Conservation (phyloP, 2,797 vertebrate genomes). For the Chelidonichthys spinosus region DNA sequence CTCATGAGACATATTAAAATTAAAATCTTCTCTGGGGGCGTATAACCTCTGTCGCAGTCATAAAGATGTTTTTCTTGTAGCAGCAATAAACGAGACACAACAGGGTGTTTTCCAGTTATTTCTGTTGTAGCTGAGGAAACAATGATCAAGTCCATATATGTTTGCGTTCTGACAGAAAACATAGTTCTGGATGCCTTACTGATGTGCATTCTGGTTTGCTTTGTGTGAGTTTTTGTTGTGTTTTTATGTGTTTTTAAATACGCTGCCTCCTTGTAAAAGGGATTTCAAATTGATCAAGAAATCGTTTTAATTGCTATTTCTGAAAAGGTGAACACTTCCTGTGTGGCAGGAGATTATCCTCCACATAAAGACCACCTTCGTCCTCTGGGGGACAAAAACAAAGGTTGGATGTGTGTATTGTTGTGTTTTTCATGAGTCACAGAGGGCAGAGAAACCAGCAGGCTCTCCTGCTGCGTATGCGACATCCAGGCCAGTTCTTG, state of each 20-base stretch:
- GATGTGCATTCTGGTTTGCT: not conserved
- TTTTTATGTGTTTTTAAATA: not conserved
- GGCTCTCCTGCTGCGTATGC: conserved; percentile 55
- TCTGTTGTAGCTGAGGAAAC: not conserved
- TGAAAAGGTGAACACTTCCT: not conserved
- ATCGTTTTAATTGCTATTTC: too few relatives aligned
- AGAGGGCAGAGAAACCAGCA: not conserved
- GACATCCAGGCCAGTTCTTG: conserved; percentile 56
- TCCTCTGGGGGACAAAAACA: not conserved
- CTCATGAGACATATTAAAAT: conserved; percentile 43
- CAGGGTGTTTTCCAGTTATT: not conserved
- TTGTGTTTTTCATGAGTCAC: not conserved
- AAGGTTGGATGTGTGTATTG: not conserved
- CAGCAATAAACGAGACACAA: not conserved
- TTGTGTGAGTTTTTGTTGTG: not conserved
- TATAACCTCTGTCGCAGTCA: conserved; percentile 6
- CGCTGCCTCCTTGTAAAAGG: not conserved
- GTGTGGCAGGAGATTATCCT: not conserved
- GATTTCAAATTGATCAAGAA: too few relatives aligned
- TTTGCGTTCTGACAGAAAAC: too few relatives aligned
- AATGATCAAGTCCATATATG: not conserved
- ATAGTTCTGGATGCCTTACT: not conserved
- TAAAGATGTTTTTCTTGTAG: conserved; percentile 13
- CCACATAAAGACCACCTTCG: not conserved
- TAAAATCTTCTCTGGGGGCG: conserved; percentile 28